Conservation (phyloP, 2,113 vertebrate species). For the Cyprinodon brontotheroides region DNA sequence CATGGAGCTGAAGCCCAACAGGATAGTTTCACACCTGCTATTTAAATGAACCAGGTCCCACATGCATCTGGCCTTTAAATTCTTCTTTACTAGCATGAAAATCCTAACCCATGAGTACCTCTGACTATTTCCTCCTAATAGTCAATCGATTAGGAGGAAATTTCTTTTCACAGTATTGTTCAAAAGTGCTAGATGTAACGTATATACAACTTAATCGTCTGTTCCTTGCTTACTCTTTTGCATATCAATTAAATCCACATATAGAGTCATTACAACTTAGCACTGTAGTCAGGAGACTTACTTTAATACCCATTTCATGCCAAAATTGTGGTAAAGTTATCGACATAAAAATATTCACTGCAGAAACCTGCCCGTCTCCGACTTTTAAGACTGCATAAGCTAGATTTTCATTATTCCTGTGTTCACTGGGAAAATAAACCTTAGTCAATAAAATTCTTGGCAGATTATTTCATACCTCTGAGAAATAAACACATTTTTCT, state of each 20-base stretch:
- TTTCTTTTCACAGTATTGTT: too few species aligned
- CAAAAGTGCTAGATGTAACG: too few species aligned
- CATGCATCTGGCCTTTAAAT: too few species aligned
- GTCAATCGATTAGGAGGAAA: too few species aligned
- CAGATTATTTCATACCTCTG: not conserved
- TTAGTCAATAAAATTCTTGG: not conserved
- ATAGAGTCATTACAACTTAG: not conserved
- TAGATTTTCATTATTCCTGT: not conserved
- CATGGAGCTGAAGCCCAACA: constrained; percentile 44
- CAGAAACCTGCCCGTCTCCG: not conserved
- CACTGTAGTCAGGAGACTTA: not conserved
- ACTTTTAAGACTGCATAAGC: not conserved
- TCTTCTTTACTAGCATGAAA: not conserved
- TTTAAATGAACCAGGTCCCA: constrained; percentile 12
- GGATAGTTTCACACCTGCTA: constrained; percentile 56
- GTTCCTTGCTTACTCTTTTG: not conserved
- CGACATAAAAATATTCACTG: not conserved
- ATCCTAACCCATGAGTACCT: too few species aligned
- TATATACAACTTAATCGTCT: too few species aligned
- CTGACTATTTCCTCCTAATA: not conserved
- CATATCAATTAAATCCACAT: not conserved
- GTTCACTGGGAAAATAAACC: not conserved
- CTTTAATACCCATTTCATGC: too few species aligned
- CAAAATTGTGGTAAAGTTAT: not conserved
- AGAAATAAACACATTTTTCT: not conserved